These are phyloP conservation scores for Aquatica leii DNA, from an alignment of 2,888 invertebrate species.

Conservation along the genomic window DNA sequence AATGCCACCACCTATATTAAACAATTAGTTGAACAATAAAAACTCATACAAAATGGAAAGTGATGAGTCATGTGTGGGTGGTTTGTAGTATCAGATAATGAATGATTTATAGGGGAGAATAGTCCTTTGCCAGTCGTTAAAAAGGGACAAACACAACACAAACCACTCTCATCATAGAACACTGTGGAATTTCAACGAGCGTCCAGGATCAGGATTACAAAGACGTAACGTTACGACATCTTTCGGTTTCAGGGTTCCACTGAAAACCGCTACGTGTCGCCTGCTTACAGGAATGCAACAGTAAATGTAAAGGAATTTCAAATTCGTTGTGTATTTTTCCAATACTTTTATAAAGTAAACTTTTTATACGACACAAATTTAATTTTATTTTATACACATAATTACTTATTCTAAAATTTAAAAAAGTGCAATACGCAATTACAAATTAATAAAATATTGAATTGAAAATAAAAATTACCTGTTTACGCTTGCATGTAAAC, in stretches of 20 bases:
- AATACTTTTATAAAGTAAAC: too few relatives aligned
- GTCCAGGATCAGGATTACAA: slow-evolving; percentile 30
- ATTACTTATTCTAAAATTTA: too few relatives aligned
- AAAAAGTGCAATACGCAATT: too few relatives aligned
- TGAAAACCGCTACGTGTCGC: slow-evolving; percentile 57
- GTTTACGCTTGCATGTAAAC: too few relatives aligned
- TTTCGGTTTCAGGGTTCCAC: slow-evolving; percentile 53
- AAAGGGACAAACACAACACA: slow-evolving; percentile 32
- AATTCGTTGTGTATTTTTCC: not conserved
- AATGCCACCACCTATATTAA: slow-evolving; percentile 42
- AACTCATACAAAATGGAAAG: slow-evolving; percentile 39
- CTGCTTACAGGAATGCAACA: slow-evolving; percentile 48
- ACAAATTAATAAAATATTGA: too few relatives aligned
- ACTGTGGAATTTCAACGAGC: slow-evolving; percentile 36
- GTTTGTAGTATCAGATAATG: slow-evolving; percentile 38
- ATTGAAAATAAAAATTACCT: too few relatives aligned
- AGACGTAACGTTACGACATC: slow-evolving; percentile 55
- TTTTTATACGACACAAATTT: too few relatives aligned
- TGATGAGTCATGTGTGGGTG: slow-evolving; percentile 40
- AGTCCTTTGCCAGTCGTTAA: slow-evolving; percentile 33
- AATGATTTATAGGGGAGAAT: slow-evolving; percentile 38
- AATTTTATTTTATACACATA: too few relatives aligned
- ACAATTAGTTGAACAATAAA: slow-evolving; percentile 41
- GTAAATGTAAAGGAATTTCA: slow-evolving; percentile 23
- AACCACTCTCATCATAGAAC: slow-evolving; percentile 29